Evolutionary conservation across 2,113 vertebrate species (phyloP).

Genomic region (Orthochromis indermauri): DNA sequence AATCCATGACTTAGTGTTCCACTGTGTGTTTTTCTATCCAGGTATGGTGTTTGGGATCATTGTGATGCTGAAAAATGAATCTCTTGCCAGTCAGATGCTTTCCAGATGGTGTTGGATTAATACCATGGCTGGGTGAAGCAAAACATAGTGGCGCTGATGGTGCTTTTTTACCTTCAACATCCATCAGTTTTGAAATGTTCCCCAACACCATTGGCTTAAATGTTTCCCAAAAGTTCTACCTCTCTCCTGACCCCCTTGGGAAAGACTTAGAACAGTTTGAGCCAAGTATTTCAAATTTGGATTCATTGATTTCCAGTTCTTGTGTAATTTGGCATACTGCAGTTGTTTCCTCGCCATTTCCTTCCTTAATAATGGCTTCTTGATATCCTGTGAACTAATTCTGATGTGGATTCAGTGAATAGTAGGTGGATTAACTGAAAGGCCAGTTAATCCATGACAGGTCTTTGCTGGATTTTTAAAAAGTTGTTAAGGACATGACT

Average conservation of each 20-base stretch:
- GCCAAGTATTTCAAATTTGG: neutral
- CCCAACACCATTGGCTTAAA: neutral
- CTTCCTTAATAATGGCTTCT: neutral
- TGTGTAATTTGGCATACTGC: neutral
- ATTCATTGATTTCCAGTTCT: neutral
- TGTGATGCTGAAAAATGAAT: neutral
- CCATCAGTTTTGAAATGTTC: neutral
- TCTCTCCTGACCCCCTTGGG: neutral
- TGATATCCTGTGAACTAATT: neutral
- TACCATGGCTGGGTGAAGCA: neutral
- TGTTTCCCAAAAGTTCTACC: neutral
- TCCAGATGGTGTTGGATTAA: neutral
- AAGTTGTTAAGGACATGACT: neutral
- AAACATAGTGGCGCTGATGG: neutral
- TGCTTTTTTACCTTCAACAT: neutral
- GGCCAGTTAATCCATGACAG: neutral
- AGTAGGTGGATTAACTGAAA: neutral
- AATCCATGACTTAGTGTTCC: neutral
- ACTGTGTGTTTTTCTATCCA: neutral
- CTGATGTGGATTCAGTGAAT: neutral
- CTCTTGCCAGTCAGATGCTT: neutral
- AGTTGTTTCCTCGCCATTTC: neutral
- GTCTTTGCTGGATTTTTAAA: neutral
- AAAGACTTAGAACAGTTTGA: neutral
- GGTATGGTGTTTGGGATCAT: neutral